A percentile compares a stretch with the other conserved stretches of the same genome.
Evolutionary conservation across 2,113 vertebrate species (phyloP).

Genomic region (Dunckerocampus dactyliophorus): DNA sequence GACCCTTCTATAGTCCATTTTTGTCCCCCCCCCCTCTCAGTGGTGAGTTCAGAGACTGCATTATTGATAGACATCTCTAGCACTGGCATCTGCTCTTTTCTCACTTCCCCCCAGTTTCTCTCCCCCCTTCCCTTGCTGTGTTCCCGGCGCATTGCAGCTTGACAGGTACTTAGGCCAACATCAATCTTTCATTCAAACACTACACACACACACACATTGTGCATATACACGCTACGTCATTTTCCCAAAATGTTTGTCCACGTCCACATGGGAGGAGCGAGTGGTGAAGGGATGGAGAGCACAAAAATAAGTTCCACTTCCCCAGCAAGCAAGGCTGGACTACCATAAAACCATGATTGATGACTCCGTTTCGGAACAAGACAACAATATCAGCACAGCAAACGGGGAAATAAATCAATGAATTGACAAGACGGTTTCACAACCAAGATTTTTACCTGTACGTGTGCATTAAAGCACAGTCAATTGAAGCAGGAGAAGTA

Average conservation of each 20-base stretch:
- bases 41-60: conserved; percentile 60
- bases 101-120: conserved; percentile 13
- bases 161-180: conserved; percentile 66
- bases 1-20: conserved; percentile 8
- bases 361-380: neutral
- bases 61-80: conserved; percentile 76
- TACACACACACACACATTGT: conserved; percentile 23
- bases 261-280: conserved; percentile 19
- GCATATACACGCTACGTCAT: conserved; percentile 31
- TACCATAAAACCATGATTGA: conserved; percentile 4
- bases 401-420: neutral
- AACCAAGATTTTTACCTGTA: conserved; percentile 7
- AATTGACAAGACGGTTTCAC: conserved; percentile 16
- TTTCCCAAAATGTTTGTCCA: conserved; percentile 53
- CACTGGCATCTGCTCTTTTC: conserved; percentile 67
- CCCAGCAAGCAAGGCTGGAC: conserved; percentile 6
- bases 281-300: conserved; percentile 22
- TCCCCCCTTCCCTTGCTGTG: conserved; percentile 27
- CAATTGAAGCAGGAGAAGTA: conserved; percentile 3
- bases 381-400: conserved; percentile 8
- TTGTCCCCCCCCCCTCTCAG: conserved; percentile 30
- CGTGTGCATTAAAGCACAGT: conserved; percentile 3
- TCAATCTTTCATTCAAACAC: conserved; percentile 65
- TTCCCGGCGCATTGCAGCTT: conserved; percentile 53
- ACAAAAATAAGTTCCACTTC: conserved; percentile 57